Base-by-base conservation (phyloP, 1,140 invertebrate genomes). In the Leptinotarsa texana region DNA sequence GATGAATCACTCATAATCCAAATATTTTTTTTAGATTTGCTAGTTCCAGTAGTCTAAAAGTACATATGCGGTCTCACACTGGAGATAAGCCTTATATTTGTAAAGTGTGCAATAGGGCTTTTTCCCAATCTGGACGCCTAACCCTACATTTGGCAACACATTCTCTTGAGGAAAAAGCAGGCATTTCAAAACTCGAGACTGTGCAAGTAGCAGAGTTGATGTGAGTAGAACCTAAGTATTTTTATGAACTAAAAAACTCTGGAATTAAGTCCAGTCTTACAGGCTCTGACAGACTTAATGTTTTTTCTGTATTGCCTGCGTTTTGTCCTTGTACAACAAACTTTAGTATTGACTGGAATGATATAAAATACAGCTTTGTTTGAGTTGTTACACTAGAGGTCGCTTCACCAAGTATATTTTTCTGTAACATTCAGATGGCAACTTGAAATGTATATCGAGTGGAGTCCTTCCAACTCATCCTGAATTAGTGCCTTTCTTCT, bases 21-120 rank as follows among this genome's bases (percentile, higher is more conserved):
- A 42, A 27, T 63, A 73, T 75, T 75, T 22, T 76, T 79, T 80
- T 69, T 63, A 84, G 83, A 76, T 86, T 86, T 76, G 79, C 83
- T 15, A 81, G 80, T 21, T 82, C 80, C 8, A 84, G 80, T 70
- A 85, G 84, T 73, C 78, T 86, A 63, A 85, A 85, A 75, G 80
- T 81, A 15, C 83, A 84, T 63, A 78, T 84, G 77, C 77, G 80
- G 24, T 68, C 74, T 48, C 82, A 84, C 75, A 75, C 74, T 68
- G 91, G 94, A 3, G 70, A 63, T 66, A 87, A 94, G 47, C 93
- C 94, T 0, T 96, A 92, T 82, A 89, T 91, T 24, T 98, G 96
- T 83, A 90, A 91, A 42, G 89, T 93, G 24, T 98, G 96, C 80
- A 92, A 91, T 18, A 93, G 93, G 79, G 88, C 89, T 0, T 93